Evolutionary conservation across 2,113 vertebrate genomes (phyloP).

Genomic region (Scortum barcoo): DNA sequence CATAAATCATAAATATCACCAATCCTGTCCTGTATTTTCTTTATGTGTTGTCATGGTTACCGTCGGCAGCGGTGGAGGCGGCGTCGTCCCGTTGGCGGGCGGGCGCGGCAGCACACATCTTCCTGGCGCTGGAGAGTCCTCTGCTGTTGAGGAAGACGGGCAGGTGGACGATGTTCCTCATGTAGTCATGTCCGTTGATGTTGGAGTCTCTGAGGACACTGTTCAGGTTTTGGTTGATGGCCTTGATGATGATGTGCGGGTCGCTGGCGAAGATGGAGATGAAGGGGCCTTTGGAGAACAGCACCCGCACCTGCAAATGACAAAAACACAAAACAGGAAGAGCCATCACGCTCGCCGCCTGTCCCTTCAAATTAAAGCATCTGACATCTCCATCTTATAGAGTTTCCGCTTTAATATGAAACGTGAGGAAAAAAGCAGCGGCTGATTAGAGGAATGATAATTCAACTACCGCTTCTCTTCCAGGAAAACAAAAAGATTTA

Average conservation of each 20-base stretch:
- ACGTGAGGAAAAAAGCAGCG: too few relatives aligned
- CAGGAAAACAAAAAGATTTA: too few relatives aligned
- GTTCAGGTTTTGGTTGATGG: conserved; percentile 98
- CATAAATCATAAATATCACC: too few relatives aligned
- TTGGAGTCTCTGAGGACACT: conserved; percentile 96
- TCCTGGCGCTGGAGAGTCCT: conserved; percentile 90
- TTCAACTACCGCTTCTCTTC: too few relatives aligned
- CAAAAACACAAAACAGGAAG: too few relatives aligned
- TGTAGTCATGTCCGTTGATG: conserved; percentile 98
- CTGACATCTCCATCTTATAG: too few relatives aligned
- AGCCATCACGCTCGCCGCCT: too few relatives aligned
- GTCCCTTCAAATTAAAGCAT: too few relatives aligned
- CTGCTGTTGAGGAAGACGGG: conserved; percentile 97
- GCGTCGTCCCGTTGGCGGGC: conserved; percentile 90
- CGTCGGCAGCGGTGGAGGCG: conserved; percentile 83
- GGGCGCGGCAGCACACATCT: conserved; percentile 84
- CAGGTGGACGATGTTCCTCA: conserved; percentile 96
- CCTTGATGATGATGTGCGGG: conserved; percentile 98
- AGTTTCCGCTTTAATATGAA: too few relatives aligned
- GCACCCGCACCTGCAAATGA: conserved; percentile 89
- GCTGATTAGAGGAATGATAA: too few relatives aligned
- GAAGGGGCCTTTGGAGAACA: conserved; percentile 97
- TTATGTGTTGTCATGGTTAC: conserved; percentile 6
- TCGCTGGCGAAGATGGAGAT: conserved; percentile 98
- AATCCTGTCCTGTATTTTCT: background rate